phyloP scores from a whole-genome alignment of 1,140 invertebrate genomes.

The Drepana arcuata region DNA sequence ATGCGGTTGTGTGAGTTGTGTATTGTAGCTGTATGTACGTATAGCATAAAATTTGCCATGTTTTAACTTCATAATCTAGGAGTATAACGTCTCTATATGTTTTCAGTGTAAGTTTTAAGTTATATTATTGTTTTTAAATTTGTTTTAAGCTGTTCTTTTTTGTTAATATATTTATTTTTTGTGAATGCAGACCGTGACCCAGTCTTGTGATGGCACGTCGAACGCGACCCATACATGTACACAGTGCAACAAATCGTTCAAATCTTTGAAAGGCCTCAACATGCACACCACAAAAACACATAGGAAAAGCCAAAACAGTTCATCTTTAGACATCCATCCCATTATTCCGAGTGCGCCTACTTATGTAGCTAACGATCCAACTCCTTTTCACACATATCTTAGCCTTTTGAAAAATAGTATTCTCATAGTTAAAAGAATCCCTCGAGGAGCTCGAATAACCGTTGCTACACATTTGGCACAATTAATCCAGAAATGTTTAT shows the following conservation, averaged over 20 bases:
- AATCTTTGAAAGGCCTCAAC: not conserved
- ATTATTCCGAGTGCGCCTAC: no score
- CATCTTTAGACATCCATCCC: no score
- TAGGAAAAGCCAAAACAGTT: not conserved
- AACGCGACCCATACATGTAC: not conserved
- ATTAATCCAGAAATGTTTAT: constrained; percentile 14
- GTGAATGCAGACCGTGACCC: not conserved
- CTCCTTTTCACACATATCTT: no score
- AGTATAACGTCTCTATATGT: no score
- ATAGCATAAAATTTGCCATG: no score
- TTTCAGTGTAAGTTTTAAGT: not conserved
- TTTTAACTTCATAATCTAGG: no score
- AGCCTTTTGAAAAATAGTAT: not conserved
- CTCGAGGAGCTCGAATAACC: not conserved
- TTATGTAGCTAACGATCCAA: no score
- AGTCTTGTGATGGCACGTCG: not conserved
- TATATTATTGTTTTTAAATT: not conserved
- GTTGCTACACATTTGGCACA: no score
- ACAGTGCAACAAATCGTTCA: no score
- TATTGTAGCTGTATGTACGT: no score
- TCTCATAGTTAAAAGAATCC: not conserved
- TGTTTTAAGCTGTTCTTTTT: not conserved
- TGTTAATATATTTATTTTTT: not conserved
- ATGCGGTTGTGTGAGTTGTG: no score
- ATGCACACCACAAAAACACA: not conserved